A percentile compares a stretch with the other conserved stretches of the same genome.
Conservation (phyloP, 2,113 vertebrate genomes). For the Archilochus colubris region DNA sequence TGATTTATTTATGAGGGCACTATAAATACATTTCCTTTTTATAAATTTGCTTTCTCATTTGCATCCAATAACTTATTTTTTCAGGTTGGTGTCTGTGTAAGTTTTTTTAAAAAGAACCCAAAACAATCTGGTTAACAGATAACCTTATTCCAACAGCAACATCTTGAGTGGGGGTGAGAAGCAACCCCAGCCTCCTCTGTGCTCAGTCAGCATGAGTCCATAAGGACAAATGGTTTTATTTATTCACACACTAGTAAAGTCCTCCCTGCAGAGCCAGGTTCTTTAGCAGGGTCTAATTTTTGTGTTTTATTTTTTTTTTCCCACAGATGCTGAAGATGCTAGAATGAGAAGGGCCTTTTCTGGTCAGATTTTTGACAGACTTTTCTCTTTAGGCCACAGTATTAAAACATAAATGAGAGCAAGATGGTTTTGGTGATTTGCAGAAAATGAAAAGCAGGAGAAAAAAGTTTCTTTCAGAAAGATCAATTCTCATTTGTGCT, state of each 20-base stretch:
- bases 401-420: neutral
- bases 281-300: conserved; percentile 13
- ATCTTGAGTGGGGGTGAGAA: neutral
- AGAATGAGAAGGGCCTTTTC: neutral
- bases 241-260: conserved; percentile 49
- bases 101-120: neutral
- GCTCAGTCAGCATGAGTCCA: neutral
- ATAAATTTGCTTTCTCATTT: neutral
- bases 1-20: neutral
- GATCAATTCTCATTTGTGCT: too few relatives aligned
- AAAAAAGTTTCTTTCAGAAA: neutral
- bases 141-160: neutral
- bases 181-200: neutral
- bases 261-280: neutral
- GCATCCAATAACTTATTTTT: neutral
- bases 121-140: neutral
- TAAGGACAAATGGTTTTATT: conserved; percentile 54
- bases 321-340: conserved; percentile 12
- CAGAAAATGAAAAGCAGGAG: neutral
- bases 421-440: neutral
- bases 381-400: neutral
- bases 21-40: neutral
- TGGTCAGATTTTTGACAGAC: neutral
- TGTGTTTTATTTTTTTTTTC: conserved; percentile 27
- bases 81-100: neutral